phyloP scores from a whole-genome alignment of 1,140 invertebrate genomes.

The Bombus pyrosoma region DNA sequence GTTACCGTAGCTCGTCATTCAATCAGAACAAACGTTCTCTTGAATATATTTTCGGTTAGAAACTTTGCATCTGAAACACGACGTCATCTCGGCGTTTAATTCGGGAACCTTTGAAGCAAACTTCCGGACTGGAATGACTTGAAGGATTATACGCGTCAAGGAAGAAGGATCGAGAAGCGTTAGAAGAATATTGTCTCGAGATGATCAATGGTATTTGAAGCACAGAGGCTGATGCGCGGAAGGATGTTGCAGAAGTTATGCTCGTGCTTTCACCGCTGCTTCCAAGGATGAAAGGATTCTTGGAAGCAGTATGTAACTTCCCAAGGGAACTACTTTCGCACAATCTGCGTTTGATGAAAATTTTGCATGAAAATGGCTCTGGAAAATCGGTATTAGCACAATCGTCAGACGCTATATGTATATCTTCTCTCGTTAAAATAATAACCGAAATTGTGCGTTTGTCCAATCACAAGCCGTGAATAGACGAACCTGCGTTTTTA shows the following conservation, averaged over 20 bases:
- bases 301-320: background rate
- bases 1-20: no score
- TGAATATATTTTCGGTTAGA: no score
- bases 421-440: background rate
- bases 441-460: background rate
- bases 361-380: background rate
- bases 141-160: no score
- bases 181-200: background rate
- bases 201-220: slow-evolving; percentile 3
- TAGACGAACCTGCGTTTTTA: no score
- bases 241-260: background rate
- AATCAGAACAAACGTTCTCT: no score
- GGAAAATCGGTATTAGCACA: background rate
- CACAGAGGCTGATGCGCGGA: background rate
- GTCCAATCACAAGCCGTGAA: no score
- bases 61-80: no score
- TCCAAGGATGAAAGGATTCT: background rate
- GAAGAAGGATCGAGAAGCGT: background rate
- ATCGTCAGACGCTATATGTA: no score
- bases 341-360: slow-evolving; percentile 8
- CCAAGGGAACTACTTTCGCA: no score
- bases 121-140: no score
- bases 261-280: background rate
- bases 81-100: no score
- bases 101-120: no score